phyloP scores from a whole-genome alignment of 2,113 vertebrate genomes.

The Clarias macrocephalus region DNA sequence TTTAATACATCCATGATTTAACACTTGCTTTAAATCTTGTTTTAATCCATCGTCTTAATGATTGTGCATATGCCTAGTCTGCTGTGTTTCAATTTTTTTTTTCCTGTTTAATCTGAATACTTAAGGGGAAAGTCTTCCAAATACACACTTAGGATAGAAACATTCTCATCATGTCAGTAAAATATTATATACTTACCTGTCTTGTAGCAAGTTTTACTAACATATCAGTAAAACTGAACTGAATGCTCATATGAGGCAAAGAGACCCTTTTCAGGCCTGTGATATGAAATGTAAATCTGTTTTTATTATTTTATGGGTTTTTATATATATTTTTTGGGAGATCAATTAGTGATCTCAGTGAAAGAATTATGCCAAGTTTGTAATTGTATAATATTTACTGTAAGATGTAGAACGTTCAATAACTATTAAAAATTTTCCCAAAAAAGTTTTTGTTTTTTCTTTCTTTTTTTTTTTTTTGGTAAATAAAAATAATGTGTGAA shows the following conservation, averaged over 20 bases:
- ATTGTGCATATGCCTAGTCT: neutral
- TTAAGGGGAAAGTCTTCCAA: slow-evolving; percentile 2
- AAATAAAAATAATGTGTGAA: neutral
- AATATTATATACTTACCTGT: neutral
- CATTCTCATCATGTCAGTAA: neutral
- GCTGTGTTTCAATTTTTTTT: neutral
- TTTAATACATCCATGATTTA: neutral
- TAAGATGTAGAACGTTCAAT: slow-evolving; percentile 99
- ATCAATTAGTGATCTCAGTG: slow-evolving; percentile 93
- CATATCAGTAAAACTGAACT: slow-evolving; percentile 61
- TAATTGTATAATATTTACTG: slow-evolving; percentile 99
- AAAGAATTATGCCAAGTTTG: slow-evolving; percentile 99
- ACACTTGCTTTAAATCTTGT: neutral
- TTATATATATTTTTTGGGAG: slow-evolving; percentile 69
- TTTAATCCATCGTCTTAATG: neutral
- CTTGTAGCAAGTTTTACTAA: neutral
- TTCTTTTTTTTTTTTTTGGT: neutral
- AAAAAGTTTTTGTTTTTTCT: slow-evolving; percentile 64
- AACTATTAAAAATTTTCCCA: slow-evolving; percentile 98
- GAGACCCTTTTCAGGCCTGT: slow-evolving; percentile 81
- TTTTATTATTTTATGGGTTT: slow-evolving; percentile 69
- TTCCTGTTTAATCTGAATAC: neutral
- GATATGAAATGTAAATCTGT: slow-evolving; percentile 90
- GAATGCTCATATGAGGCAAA: slow-evolving; percentile 73
- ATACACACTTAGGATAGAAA: neutral